A percentile compares a stretch with the other conserved stretches of the same genome.
Conservation (phyloP, 1,140 invertebrate genomes). For the Euura saliciscinereae region DNA sequence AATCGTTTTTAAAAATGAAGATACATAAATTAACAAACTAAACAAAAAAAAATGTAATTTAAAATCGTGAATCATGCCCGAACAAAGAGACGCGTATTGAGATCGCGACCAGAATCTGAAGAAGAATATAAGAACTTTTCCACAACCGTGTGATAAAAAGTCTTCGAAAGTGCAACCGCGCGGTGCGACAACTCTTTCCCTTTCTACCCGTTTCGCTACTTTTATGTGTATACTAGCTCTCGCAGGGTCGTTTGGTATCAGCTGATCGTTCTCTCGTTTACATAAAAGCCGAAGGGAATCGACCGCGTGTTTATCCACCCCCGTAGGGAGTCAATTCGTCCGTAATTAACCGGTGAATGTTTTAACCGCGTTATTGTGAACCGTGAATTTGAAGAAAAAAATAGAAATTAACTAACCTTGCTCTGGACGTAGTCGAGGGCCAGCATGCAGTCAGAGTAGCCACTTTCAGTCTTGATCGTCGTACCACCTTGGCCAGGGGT, state of each 20-base stretch:
- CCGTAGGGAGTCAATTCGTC: too few species aligned
- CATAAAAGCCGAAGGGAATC: neutral
- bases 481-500: conserved; percentile 55
- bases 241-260: neutral
- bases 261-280: neutral
- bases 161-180: neutral
- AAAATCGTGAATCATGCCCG: too few species aligned
- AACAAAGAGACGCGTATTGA: too few species aligned
- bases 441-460: conserved; percentile 75
- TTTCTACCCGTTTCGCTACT: neutral
- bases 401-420: conserved; percentile 60
- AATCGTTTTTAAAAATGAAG: too few species aligned
- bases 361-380: too few species aligned
- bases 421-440: conserved; percentile 74
- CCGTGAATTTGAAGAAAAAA: too few species aligned
- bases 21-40: too few species aligned
- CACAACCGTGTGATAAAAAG: neutral
- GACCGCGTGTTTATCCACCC: neutral
- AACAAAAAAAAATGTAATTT: too few species aligned
- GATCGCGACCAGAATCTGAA: too few species aligned
- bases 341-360: too few species aligned
- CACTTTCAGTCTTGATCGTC: conserved; percentile 73
- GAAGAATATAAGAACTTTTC: too few species aligned
- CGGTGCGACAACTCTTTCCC: conserved; percentile 1
- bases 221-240: neutral